Evolutionary conservation across 2,113 vertebrate species (phyloP).

Genomic region (Aspiorhynchus laticeps): DNA sequence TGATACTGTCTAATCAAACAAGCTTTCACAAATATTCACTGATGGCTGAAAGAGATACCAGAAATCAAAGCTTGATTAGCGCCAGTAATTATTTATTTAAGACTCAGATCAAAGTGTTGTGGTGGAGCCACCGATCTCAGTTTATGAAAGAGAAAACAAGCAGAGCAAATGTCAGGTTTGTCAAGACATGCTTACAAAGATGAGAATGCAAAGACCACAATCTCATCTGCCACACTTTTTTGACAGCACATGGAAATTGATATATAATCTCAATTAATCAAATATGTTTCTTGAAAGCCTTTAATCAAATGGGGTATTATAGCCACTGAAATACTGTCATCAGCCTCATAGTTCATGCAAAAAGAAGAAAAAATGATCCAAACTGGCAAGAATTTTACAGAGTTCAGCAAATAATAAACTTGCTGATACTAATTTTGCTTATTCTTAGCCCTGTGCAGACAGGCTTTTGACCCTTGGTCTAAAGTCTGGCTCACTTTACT

Average conservation of each 20-base stretch:
- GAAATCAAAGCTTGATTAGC: conserved; percentile 49
- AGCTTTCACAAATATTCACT: neutral
- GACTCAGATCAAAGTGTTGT: conserved; percentile 34
- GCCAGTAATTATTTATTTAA: conserved; percentile 53
- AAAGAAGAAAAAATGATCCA: too few relatives aligned
- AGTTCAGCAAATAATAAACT: neutral
- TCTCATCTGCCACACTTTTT: neutral
- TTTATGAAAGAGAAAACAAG: neutral
- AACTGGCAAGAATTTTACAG: neutral
- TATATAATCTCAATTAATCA: neutral
- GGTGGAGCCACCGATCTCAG: neutral
- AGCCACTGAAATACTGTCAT: neutral
- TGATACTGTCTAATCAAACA: conserved; percentile 9
- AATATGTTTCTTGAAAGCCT: neutral
- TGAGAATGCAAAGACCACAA: neutral
- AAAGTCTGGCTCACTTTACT: too few relatives aligned
- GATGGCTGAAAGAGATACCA: conserved; percentile 33
- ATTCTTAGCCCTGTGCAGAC: neutral
- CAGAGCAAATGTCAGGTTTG: neutral
- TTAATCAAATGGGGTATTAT: neutral
- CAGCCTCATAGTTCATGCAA: neutral
- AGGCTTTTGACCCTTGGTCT: neutral
- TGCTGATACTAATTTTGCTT: neutral
- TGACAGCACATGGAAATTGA: neutral
- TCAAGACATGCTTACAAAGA: conserved; percentile 31